Conservation (phyloP, 2,113 vertebrate species). For the Psettodes erumei region DNA sequence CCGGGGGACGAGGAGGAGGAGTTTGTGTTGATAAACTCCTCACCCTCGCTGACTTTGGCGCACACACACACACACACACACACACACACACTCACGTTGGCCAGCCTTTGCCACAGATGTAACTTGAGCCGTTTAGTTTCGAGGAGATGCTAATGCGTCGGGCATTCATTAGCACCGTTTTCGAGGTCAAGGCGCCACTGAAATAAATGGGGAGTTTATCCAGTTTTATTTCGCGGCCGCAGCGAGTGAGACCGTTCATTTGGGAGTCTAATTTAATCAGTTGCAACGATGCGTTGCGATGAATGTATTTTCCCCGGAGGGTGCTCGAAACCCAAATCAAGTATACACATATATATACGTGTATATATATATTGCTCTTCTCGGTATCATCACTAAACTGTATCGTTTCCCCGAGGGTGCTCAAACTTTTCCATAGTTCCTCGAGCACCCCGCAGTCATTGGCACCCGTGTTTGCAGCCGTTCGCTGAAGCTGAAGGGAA, state of each 20-base stretch:
- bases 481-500: background rate
- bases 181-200: background rate
- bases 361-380: background rate
- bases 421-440: background rate
- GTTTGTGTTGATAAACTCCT: constrained; percentile 51
- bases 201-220: background rate
- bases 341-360: no score
- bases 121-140: background rate
- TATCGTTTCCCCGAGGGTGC: background rate
- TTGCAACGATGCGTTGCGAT: background rate
- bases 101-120: constrained; percentile 21
- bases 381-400: background rate
- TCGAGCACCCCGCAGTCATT: background rate
- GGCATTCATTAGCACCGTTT: background rate
- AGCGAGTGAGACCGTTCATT: background rate
- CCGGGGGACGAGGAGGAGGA: constrained; percentile 18
- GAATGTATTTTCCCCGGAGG: background rate
- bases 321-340: background rate
- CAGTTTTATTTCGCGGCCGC: background rate
- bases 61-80: constrained; percentile 23
- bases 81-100: constrained; percentile 16
- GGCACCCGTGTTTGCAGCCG: background rate
- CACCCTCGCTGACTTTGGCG: constrained; percentile 42
- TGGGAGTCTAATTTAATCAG: background rate
- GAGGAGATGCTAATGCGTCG: background rate